Conservation (phyloP, 2,888 invertebrate species). For the Agelastica alni region DNA sequence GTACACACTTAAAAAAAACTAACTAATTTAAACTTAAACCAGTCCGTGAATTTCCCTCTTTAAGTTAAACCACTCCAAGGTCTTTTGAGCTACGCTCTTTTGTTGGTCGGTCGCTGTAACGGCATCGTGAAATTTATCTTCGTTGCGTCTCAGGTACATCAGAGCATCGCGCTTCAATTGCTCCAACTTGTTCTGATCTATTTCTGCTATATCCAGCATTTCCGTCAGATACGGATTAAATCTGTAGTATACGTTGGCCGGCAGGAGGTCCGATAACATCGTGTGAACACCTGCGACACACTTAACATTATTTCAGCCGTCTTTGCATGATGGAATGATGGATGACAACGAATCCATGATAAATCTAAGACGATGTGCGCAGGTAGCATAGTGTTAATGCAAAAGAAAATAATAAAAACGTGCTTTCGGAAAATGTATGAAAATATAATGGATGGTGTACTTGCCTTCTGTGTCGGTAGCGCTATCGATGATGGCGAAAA, state of each 20-base stretch:
- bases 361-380: too few relatives aligned
- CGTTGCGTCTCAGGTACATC: constrained; percentile 81
- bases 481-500: constrained; percentile 79
- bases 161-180: constrained; percentile 74
- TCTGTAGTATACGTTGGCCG: constrained; percentile 75
- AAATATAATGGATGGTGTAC: too few relatives aligned
- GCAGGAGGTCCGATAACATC: constrained; percentile 74
- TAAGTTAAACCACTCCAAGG: constrained; percentile 57
- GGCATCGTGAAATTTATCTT: constrained; percentile 73
- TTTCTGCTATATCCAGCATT: constrained; percentile 80
- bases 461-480: constrained; percentile 86
- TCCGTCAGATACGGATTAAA: constrained; percentile 88
- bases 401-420: too few relatives aligned
- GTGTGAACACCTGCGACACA: constrained; percentile 70
- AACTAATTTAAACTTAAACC: constrained; percentile 7
- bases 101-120: constrained; percentile 57
- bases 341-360: too few relatives aligned
- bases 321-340: too few relatives aligned
- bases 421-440: too few relatives aligned
- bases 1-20: background rate
- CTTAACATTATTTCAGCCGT: too few relatives aligned
- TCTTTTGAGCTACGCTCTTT: constrained; percentile 54
- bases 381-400: too few relatives aligned
- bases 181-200: constrained; percentile 70
- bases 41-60: constrained; percentile 49